Conservation (phyloP, 2,113 vertebrate species). For the Mus pahari region DNA sequence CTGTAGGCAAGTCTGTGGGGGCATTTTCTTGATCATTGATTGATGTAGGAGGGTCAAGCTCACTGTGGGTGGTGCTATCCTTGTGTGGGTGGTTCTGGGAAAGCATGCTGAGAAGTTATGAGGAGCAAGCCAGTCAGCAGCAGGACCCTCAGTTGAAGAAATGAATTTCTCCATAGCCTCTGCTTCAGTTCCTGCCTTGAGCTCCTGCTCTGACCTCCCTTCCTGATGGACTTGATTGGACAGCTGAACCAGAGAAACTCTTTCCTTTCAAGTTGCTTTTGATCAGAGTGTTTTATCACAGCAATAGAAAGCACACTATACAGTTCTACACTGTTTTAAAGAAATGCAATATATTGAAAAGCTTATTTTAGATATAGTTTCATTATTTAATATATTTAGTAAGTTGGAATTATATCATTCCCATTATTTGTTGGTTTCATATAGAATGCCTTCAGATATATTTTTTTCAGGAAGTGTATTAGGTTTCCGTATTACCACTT, state of each 20-base stretch:
- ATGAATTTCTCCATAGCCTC: not conserved
- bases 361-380: not conserved
- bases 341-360: slow-evolving; percentile 42
- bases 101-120: not conserved
- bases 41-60: not conserved
- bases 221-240: not conserved
- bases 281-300: not conserved
- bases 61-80: not conserved
- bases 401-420: not conserved
- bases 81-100: not conserved
- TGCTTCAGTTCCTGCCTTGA: not conserved
- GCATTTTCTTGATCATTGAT: not conserved
- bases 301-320: not conserved
- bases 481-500: not conserved
- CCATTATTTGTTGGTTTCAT: not conserved
- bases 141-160: not conserved
- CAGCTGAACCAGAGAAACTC: not conserved
- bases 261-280: not conserved
- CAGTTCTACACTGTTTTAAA: not conserved
- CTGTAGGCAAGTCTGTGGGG: not conserved
- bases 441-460: not conserved
- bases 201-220: not conserved
- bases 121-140: not conserved
- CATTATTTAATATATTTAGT: slow-evolving; percentile 11
- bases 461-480: not conserved